Percentiles rank a stretch among this genome's conserved stretches.
Evolutionary conservation across 2,888 invertebrate species (phyloP).

Genomic region (Nipponacmea schrenckii): DNA sequence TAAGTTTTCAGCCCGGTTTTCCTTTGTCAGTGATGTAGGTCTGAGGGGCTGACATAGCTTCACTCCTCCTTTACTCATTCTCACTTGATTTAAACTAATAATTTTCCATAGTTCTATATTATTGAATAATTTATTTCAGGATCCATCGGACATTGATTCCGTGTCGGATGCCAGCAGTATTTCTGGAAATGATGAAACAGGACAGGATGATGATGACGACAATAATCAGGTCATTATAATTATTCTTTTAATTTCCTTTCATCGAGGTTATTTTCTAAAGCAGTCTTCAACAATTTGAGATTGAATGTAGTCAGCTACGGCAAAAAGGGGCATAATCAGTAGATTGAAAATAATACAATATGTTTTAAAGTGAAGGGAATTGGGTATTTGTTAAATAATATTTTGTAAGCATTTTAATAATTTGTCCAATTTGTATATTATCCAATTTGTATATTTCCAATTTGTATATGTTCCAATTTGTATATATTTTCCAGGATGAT

Average conservation of each 20-base stretch:
- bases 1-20: too few relatives aligned
- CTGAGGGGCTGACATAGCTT: conserved; percentile 5
- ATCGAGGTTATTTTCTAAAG: not conserved
- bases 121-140: conserved; percentile 44
- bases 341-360: not conserved
- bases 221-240: conserved; percentile 56
- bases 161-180: conserved; percentile 61
- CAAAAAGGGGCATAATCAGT: too few relatives aligned
- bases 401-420: conserved; percentile 10
- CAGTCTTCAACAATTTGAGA: too few relatives aligned
- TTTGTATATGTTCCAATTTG: too few relatives aligned
- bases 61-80: not conserved
- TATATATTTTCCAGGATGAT: conserved; percentile 45
- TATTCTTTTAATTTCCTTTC: not conserved
- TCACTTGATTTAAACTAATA: too few relatives aligned
- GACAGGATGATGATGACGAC: conserved; percentile 64
- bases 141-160: conserved; percentile 64
- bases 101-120: too few relatives aligned
- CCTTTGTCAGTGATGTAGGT: conserved; percentile 6
- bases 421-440: conserved; percentile 2
- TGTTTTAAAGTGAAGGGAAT: not conserved
- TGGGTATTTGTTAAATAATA: too few relatives aligned
- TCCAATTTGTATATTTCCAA: too few relatives aligned
- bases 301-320: too few relatives aligned
- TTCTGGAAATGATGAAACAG: conserved; percentile 62